These are phyloP conservation scores for Porites rus DNA, from an alignment of 92 coral and sea anemone genomes.

Conservation along the genomic window DNA sequence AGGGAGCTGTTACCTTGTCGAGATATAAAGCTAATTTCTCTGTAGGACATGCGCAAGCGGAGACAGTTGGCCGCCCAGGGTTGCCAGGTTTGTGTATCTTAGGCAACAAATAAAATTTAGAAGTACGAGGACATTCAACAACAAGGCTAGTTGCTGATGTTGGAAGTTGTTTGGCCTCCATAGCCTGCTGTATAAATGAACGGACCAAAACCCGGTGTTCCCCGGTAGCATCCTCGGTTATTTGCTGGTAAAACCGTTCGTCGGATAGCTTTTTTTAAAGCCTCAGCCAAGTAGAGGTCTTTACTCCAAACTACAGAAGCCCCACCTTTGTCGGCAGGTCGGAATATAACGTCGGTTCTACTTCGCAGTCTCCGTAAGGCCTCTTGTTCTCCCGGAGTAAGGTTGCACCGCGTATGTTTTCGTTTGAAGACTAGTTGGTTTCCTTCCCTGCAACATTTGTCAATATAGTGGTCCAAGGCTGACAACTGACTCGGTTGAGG, in stretches of 20 bases:
- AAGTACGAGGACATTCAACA: background rate
- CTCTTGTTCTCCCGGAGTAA: background rate
- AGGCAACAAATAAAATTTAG: background rate
- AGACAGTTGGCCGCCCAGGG: background rate
- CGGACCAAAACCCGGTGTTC: background rate
- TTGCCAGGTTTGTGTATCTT: constrained; percentile 4
- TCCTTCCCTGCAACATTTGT: background rate
- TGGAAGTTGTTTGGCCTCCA: background rate
- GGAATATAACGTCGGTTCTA: background rate
- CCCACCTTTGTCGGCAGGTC: background rate
- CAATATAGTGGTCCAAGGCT: no score
- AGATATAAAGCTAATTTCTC: no score
- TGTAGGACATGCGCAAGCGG: no score
- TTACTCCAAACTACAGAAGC: background rate
- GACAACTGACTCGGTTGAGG: no score
- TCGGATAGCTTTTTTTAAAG: background rate
- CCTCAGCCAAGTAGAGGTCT: background rate
- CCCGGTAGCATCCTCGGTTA: background rate
- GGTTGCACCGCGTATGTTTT: background rate
- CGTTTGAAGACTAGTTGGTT: background rate
- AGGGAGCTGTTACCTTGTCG: no score
- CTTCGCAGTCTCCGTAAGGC: background rate
- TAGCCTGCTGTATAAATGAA: background rate
- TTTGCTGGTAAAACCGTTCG: background rate
- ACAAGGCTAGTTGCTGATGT: background rate